Percentiles rank a stretch among this genome's conserved stretches.
Evolutionary conservation across 2,113 vertebrate species (phyloP).

Genomic region (Hemicordylus capensis): DNA sequence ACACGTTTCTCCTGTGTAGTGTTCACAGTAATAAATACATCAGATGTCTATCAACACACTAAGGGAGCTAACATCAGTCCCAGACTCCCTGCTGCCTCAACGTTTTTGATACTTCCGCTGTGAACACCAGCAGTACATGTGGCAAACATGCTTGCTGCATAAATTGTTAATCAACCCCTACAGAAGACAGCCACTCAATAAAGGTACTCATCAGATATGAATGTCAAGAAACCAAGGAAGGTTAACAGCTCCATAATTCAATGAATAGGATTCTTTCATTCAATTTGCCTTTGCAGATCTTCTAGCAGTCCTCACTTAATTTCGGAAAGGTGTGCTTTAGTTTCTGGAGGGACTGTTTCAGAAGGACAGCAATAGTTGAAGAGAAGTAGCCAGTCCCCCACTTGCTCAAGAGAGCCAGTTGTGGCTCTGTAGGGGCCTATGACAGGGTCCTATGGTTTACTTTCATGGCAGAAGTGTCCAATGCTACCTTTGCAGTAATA

Average conservation of each 20-base stretch:
- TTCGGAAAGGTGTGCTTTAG: background rate
- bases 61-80: no score
- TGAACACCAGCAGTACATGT: background rate
- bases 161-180: background rate
- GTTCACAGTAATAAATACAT: no score
- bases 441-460: background rate
- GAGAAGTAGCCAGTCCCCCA: background rate
- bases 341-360: background rate
- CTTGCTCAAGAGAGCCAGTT: background rate
- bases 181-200: background rate
- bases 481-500: background rate
- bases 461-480: background rate
- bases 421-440: background rate
- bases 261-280: background rate
- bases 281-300: background rate
- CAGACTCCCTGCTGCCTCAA: background rate
- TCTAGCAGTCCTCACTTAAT: background rate
- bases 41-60: no score
- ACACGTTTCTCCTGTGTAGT: no score
- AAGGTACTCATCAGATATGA: background rate
- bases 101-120: no score
- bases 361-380: background rate
- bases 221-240: background rate
- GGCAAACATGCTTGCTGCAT: background rate
- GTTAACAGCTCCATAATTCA: background rate